A percentile compares a stretch with the other conserved stretches of the same genome.
Conservation (phyloP, 2,113 vertebrate genomes). For the Myotis yumanensis region DNA sequence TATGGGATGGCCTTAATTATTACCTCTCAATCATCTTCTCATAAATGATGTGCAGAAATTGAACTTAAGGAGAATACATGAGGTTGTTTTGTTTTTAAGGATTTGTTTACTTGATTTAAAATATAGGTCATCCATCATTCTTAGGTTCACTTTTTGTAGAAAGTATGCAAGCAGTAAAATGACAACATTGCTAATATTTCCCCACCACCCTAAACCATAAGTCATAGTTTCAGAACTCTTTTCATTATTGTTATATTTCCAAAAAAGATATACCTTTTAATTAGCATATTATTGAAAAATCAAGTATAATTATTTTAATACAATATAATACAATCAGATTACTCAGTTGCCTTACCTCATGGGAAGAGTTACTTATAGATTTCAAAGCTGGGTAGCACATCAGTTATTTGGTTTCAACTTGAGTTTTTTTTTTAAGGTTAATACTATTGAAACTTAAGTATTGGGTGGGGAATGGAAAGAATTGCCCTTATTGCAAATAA, state of each 20-base stretch:
- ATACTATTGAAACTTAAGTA: slow-evolving; percentile 48
- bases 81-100: slow-evolving; percentile 49
- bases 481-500: slow-evolving; percentile 68
- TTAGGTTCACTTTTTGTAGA: slow-evolving; percentile 54
- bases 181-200: slow-evolving; percentile 59
- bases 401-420: slow-evolving; percentile 77
- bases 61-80: slow-evolving; percentile 55
- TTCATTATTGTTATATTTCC: slow-evolving; percentile 62
- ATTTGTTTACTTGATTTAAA: slow-evolving; percentile 66
- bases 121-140: slow-evolving; percentile 48
- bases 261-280: slow-evolving; percentile 58
- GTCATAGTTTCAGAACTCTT: slow-evolving; percentile 66
- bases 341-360: slow-evolving; percentile 86
- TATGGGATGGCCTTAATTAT: slow-evolving; percentile 82
- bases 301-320: slow-evolving; percentile 78
- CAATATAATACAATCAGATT: slow-evolving; percentile 83
- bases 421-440: slow-evolving; percentile 73
- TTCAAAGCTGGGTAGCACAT: slow-evolving; percentile 65
- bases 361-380: slow-evolving; percentile 73
- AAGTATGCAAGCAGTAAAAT: slow-evolving; percentile 66
- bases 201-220: slow-evolving; percentile 33
- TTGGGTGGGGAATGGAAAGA: slow-evolving; percentile 61
- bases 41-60: slow-evolving; percentile 64
- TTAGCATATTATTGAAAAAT: slow-evolving; percentile 71
- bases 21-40: slow-evolving; percentile 77